Evolutionary conservation across 2,888 invertebrate species (phyloP), one percentile per base, ranked within the genome.

Genomic region (Smittia sp.): DNA sequence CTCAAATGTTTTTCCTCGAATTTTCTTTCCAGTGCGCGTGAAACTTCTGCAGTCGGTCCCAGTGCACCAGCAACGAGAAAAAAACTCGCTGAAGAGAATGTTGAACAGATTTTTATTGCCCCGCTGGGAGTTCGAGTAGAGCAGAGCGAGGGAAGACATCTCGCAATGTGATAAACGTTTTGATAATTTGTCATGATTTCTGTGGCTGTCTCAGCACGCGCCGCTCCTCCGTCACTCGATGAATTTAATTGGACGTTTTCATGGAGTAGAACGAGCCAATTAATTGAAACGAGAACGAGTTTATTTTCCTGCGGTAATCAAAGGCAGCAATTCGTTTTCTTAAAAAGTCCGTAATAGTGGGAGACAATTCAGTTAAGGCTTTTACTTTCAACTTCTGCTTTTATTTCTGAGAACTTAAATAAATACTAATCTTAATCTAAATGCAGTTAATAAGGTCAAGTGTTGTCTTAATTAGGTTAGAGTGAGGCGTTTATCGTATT

Each of bases 401-500:
- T 52, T 52, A 7, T 6, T 3, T 6, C 18, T 52, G 7, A 52
- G 13, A 39, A 39, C 4, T 52, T 52, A 52, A 52, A 58, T 20
- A 7, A 9, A 20, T 58, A 58, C 18, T 18, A 18, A 58, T 20
- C 18, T 46, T 46, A 46, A n/a, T 18, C 9, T 20, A 58, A 58
- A 58, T 18, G 7, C n/a, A 58, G 4, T 58, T 58, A 9, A 20
- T 58, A 9, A n/a, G 18, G n/a, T n/a, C 58, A 58, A 65, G 76
- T 18, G 80, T 79, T 62, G 13, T 62, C 13, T 20, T 22, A n/a
- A n/a, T n/a, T n/a, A n/a, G n/a, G n/a, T n/a, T n/a, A n/a, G n/a
- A n/a, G n/a, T n/a, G n/a, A n/a, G n/a, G n/a, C 9, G n/a, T 65
- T 65, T 15, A 9, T 65, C 65, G n/a, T 78, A 82, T 79, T 18